Evolutionary conservation across 2,113 vertebrate genomes (phyloP).

Genomic region (Sciurus niger): DNA sequence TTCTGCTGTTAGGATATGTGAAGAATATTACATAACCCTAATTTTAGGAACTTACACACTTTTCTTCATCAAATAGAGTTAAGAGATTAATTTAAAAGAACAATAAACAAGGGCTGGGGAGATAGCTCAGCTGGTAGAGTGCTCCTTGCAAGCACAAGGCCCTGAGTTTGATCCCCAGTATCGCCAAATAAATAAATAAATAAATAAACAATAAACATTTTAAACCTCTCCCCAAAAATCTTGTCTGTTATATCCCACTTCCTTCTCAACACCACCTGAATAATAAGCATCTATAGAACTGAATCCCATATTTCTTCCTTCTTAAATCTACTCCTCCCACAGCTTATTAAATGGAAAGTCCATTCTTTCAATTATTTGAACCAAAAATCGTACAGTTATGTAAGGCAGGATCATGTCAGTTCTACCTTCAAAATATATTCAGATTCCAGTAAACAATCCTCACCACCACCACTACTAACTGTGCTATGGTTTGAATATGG

Average conservation of each 20-base stretch:
- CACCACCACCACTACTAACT: background rate
- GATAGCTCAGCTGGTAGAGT: no score
- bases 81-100: background rate
- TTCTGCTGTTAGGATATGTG: background rate
- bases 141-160: no score
- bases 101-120: background rate
- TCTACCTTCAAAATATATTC: constrained; percentile 1
- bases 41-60: background rate
- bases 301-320: constrained; percentile 16
- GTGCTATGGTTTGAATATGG: background rate
- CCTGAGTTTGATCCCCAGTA: no score
- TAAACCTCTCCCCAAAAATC: constrained; percentile 11
- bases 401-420: background rate
- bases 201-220: background rate
- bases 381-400: background rate
- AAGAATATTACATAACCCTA: background rate
- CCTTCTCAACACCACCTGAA: background rate
- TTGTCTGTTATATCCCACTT: background rate
- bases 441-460: background rate
- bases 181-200: no score
- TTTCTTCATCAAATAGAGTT: constrained; percentile 27
- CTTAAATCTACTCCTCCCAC: background rate
- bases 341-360: background rate
- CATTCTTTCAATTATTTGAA: background rate
- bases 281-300: background rate